phyloP scores from a whole-genome alignment of 1,140 invertebrate species.

The Camponotus floridanus region DNA sequence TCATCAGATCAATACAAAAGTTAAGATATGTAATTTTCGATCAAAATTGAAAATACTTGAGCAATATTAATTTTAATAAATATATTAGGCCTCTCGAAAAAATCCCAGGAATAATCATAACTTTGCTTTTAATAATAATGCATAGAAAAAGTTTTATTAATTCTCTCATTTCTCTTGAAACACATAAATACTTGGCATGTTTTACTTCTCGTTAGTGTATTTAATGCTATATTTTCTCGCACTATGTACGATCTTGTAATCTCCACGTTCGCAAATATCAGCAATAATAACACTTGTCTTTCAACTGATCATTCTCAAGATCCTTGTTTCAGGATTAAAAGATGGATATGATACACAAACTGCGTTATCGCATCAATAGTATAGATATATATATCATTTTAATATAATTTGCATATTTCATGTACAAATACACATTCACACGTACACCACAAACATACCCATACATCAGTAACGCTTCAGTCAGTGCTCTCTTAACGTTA shows the following conservation, averaged over 20 bases:
- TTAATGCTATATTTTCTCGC: not conserved
- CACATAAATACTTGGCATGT: not conserved
- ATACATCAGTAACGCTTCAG: conserved; percentile 68
- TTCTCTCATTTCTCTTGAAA: not conserved
- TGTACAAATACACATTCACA: conserved; percentile 83
- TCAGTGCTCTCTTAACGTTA: conserved; percentile 60
- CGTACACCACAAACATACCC: conserved; percentile 75
- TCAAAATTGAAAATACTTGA: no score
- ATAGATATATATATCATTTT: conserved; percentile 40
- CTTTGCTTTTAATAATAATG: conserved; percentile 52
- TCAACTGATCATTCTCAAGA: not conserved
- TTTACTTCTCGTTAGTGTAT: not conserved
- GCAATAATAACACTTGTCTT: not conserved
- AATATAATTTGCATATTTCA: conserved; percentile 73
- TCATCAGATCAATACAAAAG: no score
- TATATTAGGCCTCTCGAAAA: conserved; percentile 14
- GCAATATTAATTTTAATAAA: no score
- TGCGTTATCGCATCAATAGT: not conserved
- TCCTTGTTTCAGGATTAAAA: not conserved
- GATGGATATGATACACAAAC: conserved; percentile 4
- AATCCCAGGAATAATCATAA: conserved; percentile 21
- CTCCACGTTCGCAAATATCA: not conserved
- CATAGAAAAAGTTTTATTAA: not conserved
- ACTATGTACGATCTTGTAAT: not conserved
- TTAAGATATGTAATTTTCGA: no score